Evolutionary conservation across 2,113 vertebrate species (phyloP).

Genomic region (Salminus brasiliensis): DNA sequence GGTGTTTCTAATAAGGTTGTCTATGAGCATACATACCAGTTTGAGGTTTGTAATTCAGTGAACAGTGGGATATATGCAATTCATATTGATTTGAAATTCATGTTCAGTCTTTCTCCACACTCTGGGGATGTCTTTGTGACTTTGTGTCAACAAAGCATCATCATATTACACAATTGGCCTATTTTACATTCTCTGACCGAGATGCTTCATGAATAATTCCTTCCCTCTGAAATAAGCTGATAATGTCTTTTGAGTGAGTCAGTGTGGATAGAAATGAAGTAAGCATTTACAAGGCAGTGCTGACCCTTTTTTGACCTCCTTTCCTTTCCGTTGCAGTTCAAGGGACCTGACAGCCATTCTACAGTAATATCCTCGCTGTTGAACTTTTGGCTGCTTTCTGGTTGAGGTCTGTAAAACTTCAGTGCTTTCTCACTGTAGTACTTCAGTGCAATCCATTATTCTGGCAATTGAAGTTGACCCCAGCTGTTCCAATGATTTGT

Average conservation of each 20-base stretch:
- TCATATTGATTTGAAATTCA: background rate
- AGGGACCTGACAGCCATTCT: slow-evolving; percentile 16
- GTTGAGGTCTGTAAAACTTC: background rate
- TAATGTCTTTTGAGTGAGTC: slow-evolving; percentile 2
- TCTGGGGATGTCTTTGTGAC: background rate
- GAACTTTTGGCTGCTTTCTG: background rate
- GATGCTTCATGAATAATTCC: slow-evolving; percentile 28
- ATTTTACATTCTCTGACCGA: background rate
- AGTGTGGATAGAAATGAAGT: slow-evolving; percentile 2
- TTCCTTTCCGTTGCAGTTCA: background rate
- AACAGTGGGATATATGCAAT: no score
- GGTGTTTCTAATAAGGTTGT: no score
- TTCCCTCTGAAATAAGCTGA: slow-evolving; percentile 9
- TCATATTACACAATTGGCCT: background rate
- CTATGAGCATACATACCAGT: no score
- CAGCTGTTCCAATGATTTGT: background rate
- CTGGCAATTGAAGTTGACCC: background rate
- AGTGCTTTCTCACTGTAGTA: slow-evolving; percentile 2
- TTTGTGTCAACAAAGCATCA: background rate
- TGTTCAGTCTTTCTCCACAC: background rate
- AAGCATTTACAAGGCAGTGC: slow-evolving; percentile 19
- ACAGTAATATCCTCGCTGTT: slow-evolving; percentile 2
- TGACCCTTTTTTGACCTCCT: slow-evolving; percentile 34
- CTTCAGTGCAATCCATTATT: background rate
- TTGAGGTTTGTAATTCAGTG: no score